Conservation (phyloP, 2,797 vertebrate genomes). For the Hozukius guyotensis region DNA sequence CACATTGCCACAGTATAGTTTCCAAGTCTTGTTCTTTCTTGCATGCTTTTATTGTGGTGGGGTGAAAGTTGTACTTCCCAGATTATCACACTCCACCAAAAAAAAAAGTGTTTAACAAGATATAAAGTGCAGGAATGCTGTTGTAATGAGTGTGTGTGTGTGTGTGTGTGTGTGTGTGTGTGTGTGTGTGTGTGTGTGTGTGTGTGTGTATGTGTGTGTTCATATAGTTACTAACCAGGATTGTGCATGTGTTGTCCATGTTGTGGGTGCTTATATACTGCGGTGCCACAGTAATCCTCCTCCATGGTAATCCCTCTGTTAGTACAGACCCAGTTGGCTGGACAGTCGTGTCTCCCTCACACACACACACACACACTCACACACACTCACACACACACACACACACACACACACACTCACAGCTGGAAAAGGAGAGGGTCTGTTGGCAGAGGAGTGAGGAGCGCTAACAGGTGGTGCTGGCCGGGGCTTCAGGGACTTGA, state of each 20-base stretch:
- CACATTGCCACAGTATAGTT: background rate
- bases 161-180: background rate
- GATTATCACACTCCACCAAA: background rate
- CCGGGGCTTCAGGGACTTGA: constrained; percentile 48
- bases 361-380: background rate
- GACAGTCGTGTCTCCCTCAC: constrained; percentile 47
- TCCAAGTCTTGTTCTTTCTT: background rate
- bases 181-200: background rate
- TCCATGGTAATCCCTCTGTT: constrained; percentile 73
- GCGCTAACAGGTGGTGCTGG: constrained; percentile 73
- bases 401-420: constrained; percentile 47
- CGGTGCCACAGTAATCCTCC: constrained; percentile 72
- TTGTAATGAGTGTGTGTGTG: background rate
- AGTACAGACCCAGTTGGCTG: constrained; percentile 61
- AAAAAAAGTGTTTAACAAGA: background rate
- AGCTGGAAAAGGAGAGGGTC: constrained; percentile 66
- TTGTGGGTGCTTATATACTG: constrained; percentile 46
- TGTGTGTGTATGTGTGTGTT: background rate
- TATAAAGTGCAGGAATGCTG: background rate
- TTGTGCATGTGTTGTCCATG: constrained; percentile 25
- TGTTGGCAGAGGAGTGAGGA: constrained; percentile 70
- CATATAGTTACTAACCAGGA: background rate
- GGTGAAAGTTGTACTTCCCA: background rate
- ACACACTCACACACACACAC: constrained; percentile 1
- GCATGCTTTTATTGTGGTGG: constrained; percentile 31